Conservation (phyloP, 2,888 invertebrate genomes). For the Oithona nana region DNA sequence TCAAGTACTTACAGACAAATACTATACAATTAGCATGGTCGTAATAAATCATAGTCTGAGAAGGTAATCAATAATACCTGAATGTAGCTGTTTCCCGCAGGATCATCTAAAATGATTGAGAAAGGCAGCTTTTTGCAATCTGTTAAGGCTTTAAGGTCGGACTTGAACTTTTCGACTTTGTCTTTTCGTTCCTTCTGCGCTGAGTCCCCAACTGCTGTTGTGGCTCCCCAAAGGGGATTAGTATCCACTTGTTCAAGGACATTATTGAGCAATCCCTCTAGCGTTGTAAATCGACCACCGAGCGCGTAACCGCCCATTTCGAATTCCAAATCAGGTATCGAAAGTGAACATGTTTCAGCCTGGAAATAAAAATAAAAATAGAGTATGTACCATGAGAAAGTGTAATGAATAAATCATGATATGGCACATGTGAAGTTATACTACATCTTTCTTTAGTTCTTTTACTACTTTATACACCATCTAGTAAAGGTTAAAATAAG, state of each 20-base stretch:
- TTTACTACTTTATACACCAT: too few species aligned
- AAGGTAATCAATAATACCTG: too few species aligned
- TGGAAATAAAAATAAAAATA: slow-evolving; percentile 24
- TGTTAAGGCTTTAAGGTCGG: slow-evolving; percentile 45
- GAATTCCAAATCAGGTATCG: slow-evolving; percentile 70
- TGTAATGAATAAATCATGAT: neutral
- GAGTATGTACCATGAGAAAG: too few species aligned
- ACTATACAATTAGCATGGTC: too few species aligned
- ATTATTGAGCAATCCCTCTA: slow-evolving; percentile 67
- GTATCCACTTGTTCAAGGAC: slow-evolving; percentile 35
- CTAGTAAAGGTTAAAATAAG: too few species aligned
- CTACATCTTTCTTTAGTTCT: too few species aligned
- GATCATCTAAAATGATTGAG: slow-evolving; percentile 76
- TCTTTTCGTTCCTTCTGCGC: slow-evolving; percentile 35
- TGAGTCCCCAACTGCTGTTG: slow-evolving; percentile 41
- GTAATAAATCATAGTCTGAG: too few species aligned
- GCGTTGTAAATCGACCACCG: slow-evolving; percentile 81
- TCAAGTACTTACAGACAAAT: too few species aligned
- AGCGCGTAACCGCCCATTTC: slow-evolving; percentile 65
- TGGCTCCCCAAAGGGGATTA: slow-evolving; percentile 24
- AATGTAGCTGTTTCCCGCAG: slow-evolving; percentile 90
- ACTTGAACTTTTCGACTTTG: slow-evolving; percentile 43
- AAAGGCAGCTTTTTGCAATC: slow-evolving; percentile 39
- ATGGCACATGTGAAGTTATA: neutral
- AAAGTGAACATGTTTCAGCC: slow-evolving; percentile 59